Evolutionary conservation across 2,113 vertebrate genomes (phyloP), one percentile per base, ranked within the genome.

Genomic region (Cololabis saira): DNA sequence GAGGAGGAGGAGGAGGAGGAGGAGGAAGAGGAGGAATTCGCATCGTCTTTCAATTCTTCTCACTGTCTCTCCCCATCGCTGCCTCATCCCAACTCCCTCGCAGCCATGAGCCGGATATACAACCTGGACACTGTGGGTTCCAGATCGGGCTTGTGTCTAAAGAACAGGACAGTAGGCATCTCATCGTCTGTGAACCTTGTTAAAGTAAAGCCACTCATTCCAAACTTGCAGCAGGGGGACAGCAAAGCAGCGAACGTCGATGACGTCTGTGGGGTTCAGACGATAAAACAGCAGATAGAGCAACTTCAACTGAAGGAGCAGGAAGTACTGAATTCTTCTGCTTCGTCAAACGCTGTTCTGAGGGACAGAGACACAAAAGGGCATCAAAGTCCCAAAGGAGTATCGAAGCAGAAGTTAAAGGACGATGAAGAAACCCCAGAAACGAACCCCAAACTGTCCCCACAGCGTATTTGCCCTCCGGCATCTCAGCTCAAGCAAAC

Each of bases 21-120:
- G 24, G 78, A 84, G 52, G 69, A 71, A 44, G 63, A 16, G 4
- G 71, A 82, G 33, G 84, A 73, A 37, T 55, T 67, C 21, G 67
- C 74, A 60, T 73, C 75, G 13, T 73, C 87, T 54, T 27, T 66
- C 1, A 74, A 84, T 17, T 72, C 81, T 5, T 70, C 66, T 8
- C 61, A 74, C 37, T 71, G 81, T 61, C 41, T 75, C 3, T 84
- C 78, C 30, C 62, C 85, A 48, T 83, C 89, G 6, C 89, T 84
- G 0, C 60, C 83, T 43, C 81, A 78, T 57, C 70, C 77, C 5
- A 78, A 82, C 82, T 85, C 90, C 5, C 67, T 87, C 0, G 66
- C 74, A 78, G 81, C 74, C 56, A 93, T 94, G 93, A 93, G 92
- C 37, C 87, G 90, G 51, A 92, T 93, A 55, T 93, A 93, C 76